Percentiles rank a stretch among this genome's conserved stretches.
Conservation (phyloP, 23 tunicate species). For the Trididemnum miniatum region DNA sequence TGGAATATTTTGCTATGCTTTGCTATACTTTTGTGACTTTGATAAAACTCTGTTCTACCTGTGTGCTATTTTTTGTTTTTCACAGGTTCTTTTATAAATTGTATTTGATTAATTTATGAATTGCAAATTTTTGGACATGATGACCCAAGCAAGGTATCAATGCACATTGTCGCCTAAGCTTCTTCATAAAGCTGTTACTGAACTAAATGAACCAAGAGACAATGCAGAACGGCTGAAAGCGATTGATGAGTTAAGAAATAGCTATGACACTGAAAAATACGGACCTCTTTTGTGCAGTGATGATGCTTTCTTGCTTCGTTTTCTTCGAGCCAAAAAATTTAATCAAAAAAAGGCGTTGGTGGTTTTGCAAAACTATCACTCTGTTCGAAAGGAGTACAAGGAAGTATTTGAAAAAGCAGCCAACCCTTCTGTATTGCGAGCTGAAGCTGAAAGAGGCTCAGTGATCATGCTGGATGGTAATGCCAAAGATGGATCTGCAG, state of each 20-base stretch:
- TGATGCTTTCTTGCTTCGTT: conserved; percentile 70
- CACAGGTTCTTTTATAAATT: too few relatives aligned
- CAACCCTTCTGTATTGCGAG: conserved; percentile 56
- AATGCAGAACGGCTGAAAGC: conserved; percentile 72
- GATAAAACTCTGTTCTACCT: too few relatives aligned
- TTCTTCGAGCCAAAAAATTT: conserved; percentile 84
- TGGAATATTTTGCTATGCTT: too few relatives aligned
- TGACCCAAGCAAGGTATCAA: conserved; percentile 42
- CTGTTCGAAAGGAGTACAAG: conserved; percentile 36
- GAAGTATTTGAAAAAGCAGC: conserved; percentile 69
- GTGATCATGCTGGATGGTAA: conserved; percentile 39
- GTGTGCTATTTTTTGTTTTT: too few relatives aligned
- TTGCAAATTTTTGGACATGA: neutral
- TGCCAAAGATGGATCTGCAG: conserved; percentile 56
- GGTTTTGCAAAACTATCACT: conserved; percentile 79
- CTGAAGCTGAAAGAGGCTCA: conserved; percentile 24
- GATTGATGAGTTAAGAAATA: conserved; percentile 64
- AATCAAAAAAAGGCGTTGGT: conserved; percentile 82
- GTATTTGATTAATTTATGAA: too few relatives aligned
- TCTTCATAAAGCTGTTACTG: conserved; percentile 74
- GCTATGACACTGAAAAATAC: conserved; percentile 50
- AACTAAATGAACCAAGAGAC: conserved; percentile 85
- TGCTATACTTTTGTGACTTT: too few relatives aligned
- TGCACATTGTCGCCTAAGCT: conserved; percentile 71
- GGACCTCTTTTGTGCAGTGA: conserved; percentile 59